phyloP scores from a whole-genome alignment of 2,113 vertebrate genomes.

The Chloropsis hardwickii region DNA sequence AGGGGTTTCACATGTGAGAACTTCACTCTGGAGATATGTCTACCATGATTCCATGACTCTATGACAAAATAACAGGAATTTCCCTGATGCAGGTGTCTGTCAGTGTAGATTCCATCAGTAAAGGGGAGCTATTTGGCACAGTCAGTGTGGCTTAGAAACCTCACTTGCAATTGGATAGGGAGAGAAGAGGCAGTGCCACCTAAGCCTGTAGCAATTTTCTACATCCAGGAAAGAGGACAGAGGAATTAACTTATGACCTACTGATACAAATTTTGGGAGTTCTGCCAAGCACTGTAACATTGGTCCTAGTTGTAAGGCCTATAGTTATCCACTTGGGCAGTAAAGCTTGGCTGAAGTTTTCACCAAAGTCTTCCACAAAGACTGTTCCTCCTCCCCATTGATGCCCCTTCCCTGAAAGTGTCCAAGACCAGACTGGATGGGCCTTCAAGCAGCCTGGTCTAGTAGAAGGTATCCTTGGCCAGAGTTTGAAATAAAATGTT shows the following conservation, averaged over 20 bases:
- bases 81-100: not conserved
- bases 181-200: not conserved
- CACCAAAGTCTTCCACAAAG: not conserved
- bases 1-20: rapidly evolving
- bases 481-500: not conserved
- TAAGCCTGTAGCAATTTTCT: too few species aligned
- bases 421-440: not conserved
- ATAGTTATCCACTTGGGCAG: rapidly evolving
- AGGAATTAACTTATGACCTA: rapidly evolving
- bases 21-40: not conserved
- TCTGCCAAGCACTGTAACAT: not conserved
- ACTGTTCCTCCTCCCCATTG: rapidly evolving
- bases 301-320: not conserved
- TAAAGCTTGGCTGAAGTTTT: not conserved
- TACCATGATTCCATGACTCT: not conserved
- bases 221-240: not conserved
- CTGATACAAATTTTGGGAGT: not conserved
- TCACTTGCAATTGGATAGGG: not conserved
- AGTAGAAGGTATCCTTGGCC: not conserved
- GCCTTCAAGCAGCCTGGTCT: not conserved
- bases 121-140: not conserved
- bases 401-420: not conserved
- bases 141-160: not conserved
- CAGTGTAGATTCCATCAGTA: not conserved
- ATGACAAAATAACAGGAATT: not conserved